These are phyloP conservation scores for Penaeus japonicus DNA, from an alignment of 1,140 invertebrate species.

Conservation along the genomic window DNA sequence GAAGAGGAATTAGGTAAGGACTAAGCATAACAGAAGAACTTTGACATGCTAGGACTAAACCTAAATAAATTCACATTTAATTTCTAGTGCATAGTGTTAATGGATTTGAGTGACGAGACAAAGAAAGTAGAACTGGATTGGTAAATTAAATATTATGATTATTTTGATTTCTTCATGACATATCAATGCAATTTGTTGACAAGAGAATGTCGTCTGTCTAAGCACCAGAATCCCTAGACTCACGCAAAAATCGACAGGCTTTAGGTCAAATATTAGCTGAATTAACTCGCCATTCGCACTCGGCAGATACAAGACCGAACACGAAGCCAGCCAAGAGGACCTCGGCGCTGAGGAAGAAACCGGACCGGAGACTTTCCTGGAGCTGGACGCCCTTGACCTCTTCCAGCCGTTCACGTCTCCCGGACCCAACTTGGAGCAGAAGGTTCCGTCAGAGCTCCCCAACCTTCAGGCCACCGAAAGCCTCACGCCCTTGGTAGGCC, in stretches of 20 bases:
- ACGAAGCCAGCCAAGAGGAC: neutral
- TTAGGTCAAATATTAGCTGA: neutral
- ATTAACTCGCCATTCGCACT: neutral
- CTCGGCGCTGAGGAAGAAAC: neutral
- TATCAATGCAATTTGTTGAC: no score
- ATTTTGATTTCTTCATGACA: no score
- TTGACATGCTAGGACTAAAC: no score
- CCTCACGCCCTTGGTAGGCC: constrained; percentile 43
- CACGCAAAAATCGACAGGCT: no score
- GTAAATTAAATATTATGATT: no score
- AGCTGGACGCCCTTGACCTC: neutral
- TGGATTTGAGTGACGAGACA: neutral
- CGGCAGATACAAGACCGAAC: constrained; percentile 19
- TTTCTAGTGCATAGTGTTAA: no score
- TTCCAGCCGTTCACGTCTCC: constrained; percentile 63
- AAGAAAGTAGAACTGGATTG: no score
- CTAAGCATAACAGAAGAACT: no score
- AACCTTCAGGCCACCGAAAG: constrained; percentile 51
- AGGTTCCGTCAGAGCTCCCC: constrained; percentile 64
- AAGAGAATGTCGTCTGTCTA: no score
- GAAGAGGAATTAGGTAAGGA: no score
- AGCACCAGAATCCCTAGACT: no score
- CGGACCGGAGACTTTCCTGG: neutral
- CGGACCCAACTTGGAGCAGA: constrained; percentile 68
- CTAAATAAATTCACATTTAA: no score